phyloP scores from a whole-genome alignment of 2,797 vertebrate genomes.

The Micrastur ruficollis region DNA sequence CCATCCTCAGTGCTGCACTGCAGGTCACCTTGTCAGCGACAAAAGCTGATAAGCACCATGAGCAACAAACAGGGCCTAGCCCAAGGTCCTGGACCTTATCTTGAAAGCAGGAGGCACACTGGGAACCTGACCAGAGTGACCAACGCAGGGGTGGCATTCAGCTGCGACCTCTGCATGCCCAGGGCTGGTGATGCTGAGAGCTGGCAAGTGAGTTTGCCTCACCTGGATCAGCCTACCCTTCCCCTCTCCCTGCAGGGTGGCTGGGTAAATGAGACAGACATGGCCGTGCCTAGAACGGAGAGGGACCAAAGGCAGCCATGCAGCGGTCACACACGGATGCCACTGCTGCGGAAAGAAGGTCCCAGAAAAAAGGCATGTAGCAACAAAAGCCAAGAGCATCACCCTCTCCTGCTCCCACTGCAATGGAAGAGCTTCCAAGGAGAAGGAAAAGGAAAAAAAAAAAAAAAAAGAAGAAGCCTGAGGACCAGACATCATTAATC shows the following conservation, averaged over 20 bases:
- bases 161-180: neutral
- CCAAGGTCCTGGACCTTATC: constrained; percentile 29
- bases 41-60: constrained; percentile 1
- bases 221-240: neutral
- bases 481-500: constrained; percentile 26
- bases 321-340: fast-evolving
- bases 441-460: neutral
- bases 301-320: neutral
- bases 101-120: neutral
- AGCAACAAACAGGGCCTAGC: constrained; percentile 1
- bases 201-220: neutral
- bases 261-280: neutral
- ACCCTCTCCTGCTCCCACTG: neutral
- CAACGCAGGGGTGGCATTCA: neutral
- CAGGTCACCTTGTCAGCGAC: neutral
- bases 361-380: neutral
- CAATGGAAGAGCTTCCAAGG: neutral
- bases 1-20: neutral
- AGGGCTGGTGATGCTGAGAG: neutral
- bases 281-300: fast-evolving
- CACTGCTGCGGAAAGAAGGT: fast-evolving
- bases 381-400: neutral
- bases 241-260: fast-evolving
- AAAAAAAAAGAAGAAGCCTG: neutral
- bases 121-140: neutral